A percentile compares a stretch with the other conserved stretches of the same genome.
Conservation (phyloP, 35 echinoderm and acorn worm species). For the Apostichopus parvimensis region DNA sequence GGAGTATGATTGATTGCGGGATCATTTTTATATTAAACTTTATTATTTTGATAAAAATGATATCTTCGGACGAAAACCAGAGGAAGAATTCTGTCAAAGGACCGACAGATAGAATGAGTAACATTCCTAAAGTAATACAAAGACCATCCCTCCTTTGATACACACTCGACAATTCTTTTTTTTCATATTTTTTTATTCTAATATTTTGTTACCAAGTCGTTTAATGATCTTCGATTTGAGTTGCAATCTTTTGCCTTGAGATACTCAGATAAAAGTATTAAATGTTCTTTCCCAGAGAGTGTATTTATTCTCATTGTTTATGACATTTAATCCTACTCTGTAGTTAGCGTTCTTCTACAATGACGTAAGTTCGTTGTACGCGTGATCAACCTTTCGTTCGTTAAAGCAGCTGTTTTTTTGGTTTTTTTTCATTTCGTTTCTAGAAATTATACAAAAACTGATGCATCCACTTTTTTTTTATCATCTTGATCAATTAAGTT, state of each 20-base stretch:
- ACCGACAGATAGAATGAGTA: neutral
- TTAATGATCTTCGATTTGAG: neutral
- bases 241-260: neutral
- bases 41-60: neutral
- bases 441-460: too few species aligned
- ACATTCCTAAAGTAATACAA: neutral
- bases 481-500: too few species aligned
- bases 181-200: neutral
- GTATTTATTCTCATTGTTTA: neutral
- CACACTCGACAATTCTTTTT: neutral
- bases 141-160: neutral
- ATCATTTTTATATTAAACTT: neutral
- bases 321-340: neutral
- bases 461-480: too few species aligned
- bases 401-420: too few species aligned
- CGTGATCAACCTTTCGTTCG: too few species aligned
- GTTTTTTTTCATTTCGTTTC: too few species aligned
- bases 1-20: neutral
- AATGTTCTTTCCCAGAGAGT: neutral
- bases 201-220: neutral
- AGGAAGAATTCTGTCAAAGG: neutral
- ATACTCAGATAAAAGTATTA: conserved; percentile 1
- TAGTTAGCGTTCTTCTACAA: neutral
- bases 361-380: too few species aligned
- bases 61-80: neutral